Conservation (phyloP, 2,888 invertebrate species). For the Thymelicus acteon region DNA sequence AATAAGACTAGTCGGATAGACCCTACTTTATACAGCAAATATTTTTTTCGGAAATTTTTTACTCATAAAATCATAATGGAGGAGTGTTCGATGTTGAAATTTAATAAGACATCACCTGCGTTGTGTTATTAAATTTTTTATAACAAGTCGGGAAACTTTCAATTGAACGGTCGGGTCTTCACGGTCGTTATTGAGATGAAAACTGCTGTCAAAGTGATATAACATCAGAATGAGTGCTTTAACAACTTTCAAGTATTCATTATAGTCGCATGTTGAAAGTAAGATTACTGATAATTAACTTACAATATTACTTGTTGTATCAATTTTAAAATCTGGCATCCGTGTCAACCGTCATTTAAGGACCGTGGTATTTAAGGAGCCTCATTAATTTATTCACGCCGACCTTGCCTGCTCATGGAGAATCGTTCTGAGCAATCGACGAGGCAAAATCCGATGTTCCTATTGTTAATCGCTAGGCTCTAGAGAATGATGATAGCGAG, state of each 20-base stretch:
- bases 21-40: neutral
- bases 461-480: too few relatives aligned
- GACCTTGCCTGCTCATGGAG: too few relatives aligned
- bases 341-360: too few relatives aligned
- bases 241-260: neutral
- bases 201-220: slow-evolving; percentile 21
- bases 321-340: too few relatives aligned
- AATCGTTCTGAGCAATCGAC: too few relatives aligned
- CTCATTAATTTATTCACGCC: too few relatives aligned
- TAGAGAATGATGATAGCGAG: too few relatives aligned
- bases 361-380: too few relatives aligned
- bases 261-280: neutral
- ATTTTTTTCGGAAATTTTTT: neutral
- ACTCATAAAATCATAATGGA: neutral
- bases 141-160: slow-evolving; percentile 51
- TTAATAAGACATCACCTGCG: slow-evolving; percentile 80
- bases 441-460: too few relatives aligned
- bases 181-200: slow-evolving; percentile 7
- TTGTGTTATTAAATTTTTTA: slow-evolving; percentile 76
- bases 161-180: slow-evolving; percentile 36
- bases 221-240: slow-evolving; percentile 4
- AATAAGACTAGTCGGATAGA: too few relatives aligned
- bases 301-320: too few relatives aligned
- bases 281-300: too few relatives aligned
- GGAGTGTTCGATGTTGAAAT: slow-evolving; percentile 78